These are phyloP conservation scores for Lathamus discolor DNA, from an alignment of 2,113 vertebrate genomes.

Conservation along the genomic window DNA sequence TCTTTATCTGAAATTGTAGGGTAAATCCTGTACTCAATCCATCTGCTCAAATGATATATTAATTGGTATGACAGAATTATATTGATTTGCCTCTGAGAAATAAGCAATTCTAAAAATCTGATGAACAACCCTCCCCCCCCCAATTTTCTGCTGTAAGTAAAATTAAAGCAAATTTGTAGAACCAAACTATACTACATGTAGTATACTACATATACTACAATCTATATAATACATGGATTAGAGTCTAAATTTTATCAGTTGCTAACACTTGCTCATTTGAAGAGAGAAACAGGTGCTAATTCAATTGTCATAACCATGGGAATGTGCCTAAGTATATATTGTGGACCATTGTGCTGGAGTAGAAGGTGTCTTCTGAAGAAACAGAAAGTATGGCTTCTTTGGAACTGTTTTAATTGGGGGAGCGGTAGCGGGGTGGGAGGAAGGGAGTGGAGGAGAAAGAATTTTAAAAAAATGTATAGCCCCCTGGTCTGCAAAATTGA, in stretches of 20 bases:
- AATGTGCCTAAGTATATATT: neutral
- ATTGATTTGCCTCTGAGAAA: neutral
- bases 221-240: neutral
- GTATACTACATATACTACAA: no score
- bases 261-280: neutral
- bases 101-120: neutral
- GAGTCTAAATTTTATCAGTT: neutral
- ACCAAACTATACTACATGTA: neutral
- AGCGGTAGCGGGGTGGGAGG: no score
- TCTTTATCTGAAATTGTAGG: neutral
- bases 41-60: neutral
- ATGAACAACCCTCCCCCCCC: accelerated
- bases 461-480: no score
- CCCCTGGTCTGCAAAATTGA: neutral
- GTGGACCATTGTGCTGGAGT: neutral
- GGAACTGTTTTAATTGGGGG: neutral
- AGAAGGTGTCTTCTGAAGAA: neutral
- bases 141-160: neutral
- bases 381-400: neutral
- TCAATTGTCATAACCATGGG: neutral
- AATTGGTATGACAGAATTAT: neutral
- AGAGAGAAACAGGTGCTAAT: neutral
- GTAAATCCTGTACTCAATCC: neutral
- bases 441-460: neutral
- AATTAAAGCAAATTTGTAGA: neutral